Percentiles rank a stretch among this genome's conserved stretches.
Conservation (phyloP, 2,888 invertebrate genomes). For the Ophion slaviceki region DNA sequence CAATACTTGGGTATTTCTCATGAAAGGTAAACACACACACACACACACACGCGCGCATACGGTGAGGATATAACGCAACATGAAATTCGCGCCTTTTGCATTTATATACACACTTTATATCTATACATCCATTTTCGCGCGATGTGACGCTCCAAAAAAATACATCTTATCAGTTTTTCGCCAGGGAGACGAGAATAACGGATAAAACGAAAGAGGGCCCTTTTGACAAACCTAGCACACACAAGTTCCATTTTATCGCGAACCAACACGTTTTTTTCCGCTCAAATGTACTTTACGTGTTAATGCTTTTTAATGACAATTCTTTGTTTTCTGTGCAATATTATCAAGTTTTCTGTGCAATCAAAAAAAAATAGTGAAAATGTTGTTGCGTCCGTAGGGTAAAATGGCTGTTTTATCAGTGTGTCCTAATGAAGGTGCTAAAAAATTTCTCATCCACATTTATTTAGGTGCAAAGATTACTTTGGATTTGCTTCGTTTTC, state of each 20-base stretch:
- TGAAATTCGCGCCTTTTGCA: constrained; percentile 48
- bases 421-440: no score
- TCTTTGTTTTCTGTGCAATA: no score
- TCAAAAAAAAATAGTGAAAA: no score
- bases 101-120: neutral
- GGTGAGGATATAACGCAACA: neutral
- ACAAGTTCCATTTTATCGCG: neutral
- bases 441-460: neutral
- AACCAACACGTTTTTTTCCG: no score
- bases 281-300: no score
- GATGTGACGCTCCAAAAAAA: neutral
- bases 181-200: neutral
- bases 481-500: neutral
- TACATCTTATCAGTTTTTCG: neutral
- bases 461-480: neutral
- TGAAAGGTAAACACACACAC: constrained; percentile 85
- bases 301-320: no score
- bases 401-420: no score
- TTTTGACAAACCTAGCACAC: neutral
- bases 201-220: neutral
- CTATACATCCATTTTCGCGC: neutral
- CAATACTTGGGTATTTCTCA: constrained; percentile 88
- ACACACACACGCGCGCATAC: neutral
- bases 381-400: no score
- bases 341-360: no score